Evolutionary conservation across 2,888 invertebrate species (phyloP).

Genomic region (Diloba caeruleocephala): DNA sequence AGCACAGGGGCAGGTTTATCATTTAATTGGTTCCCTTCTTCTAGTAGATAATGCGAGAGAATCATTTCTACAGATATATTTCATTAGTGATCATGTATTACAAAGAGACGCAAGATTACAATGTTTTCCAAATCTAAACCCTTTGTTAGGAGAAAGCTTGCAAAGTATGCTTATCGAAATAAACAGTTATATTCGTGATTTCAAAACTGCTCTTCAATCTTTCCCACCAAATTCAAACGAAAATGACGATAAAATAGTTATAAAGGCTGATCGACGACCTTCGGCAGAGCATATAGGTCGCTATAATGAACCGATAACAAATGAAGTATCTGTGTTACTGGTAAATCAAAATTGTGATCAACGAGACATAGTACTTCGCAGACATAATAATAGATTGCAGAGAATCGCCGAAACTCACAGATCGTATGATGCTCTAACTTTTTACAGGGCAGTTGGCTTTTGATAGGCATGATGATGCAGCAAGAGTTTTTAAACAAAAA

Average conservation of each 20-base stretch:
- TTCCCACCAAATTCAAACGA: background rate
- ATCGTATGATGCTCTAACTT: conserved; percentile 4
- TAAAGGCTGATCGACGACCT: conserved; percentile 4
- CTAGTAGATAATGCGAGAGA: conserved; percentile 4
- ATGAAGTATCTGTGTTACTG: conserved; percentile 9
- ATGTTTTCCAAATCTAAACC: conserved; percentile 11
- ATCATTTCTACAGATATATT: conserved; percentile 17
- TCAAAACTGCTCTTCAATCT: conserved; percentile 3
- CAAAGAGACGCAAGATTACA: conserved; percentile 5
- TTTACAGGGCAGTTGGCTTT: background rate
- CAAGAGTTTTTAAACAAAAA: conserved; percentile 1
- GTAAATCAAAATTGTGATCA: conserved; percentile 6
- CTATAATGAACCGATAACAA: conserved; percentile 5
- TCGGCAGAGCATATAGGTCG: background rate
- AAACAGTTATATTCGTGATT: background rate
- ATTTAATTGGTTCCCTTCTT: conserved; percentile 6
- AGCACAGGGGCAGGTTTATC: conserved; percentile 21
- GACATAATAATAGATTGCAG: conserved; percentile 1
- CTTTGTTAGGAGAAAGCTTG: background rate
- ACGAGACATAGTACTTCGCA: conserved; percentile 8
- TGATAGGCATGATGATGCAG: conserved; percentile 4
- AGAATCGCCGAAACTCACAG: conserved; percentile 4
- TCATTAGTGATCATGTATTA: conserved; percentile 9
- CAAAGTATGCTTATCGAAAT: conserved; percentile 4
- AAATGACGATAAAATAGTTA: conserved; percentile 3